A percentile compares a stretch with the other conserved stretches of the same genome.
phyloP scores from a whole-genome alignment of 2,113 vertebrate species.

The Apteryx owenii region DNA sequence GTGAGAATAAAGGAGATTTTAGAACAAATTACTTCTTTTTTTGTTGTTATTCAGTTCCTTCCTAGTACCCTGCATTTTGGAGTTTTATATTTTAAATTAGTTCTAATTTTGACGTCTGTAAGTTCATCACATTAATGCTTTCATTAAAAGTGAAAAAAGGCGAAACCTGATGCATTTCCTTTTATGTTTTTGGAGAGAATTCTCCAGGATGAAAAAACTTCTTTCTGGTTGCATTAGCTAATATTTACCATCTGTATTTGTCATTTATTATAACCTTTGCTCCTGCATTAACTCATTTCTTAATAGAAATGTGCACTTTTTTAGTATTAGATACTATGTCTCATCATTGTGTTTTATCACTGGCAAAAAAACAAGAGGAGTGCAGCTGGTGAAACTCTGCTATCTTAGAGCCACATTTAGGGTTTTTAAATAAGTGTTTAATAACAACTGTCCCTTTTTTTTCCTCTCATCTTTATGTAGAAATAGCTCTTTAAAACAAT shows the following conservation, averaged over 20 bases:
- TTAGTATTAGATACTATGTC: background rate
- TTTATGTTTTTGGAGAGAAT: background rate
- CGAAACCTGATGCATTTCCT: background rate
- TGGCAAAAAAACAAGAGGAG: background rate
- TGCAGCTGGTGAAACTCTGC: background rate
- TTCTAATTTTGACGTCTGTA: background rate
- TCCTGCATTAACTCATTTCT: background rate
- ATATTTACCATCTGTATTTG: background rate
- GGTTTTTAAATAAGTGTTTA: background rate
- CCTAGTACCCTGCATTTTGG: background rate
- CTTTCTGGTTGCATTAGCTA: background rate
- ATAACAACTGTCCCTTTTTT: background rate
- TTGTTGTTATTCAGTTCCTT: background rate
- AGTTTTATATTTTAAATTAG: background rate
- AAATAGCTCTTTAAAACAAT: background rate
- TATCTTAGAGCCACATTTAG: background rate
- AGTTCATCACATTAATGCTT: background rate
- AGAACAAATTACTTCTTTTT: background rate
- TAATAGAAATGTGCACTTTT: background rate
- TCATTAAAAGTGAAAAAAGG: background rate
- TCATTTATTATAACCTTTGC: background rate
- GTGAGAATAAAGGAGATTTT: background rate
- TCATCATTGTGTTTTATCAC: background rate
- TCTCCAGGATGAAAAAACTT: background rate
- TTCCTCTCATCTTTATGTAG: background rate